phyloP scores from a whole-genome alignment of 1,140 invertebrate genomes.

The Papilio polytes region DNA sequence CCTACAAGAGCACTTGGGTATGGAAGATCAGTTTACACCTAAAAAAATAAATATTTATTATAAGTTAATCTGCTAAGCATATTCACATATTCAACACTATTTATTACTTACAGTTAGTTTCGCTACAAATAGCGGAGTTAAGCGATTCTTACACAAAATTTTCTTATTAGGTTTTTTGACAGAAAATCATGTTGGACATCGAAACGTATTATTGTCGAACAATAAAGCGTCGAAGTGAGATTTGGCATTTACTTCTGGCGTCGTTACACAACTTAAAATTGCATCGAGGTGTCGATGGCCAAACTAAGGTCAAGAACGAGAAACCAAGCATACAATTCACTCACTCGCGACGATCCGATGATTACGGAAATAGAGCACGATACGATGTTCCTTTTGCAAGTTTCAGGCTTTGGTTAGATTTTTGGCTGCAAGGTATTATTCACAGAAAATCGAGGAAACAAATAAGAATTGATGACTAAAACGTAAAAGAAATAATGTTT shows the following conservation, averaged over 20 bases:
- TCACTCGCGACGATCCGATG: constrained; percentile 52
- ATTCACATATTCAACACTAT: constrained; percentile 10
- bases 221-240: constrained; percentile 50
- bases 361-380: constrained; percentile 48
- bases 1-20: constrained; percentile 40
- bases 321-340: constrained; percentile 64
- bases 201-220: constrained; percentile 46
- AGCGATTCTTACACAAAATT: constrained; percentile 51
- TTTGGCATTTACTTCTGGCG: constrained; percentile 78
- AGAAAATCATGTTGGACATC: constrained; percentile 40
- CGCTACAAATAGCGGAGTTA: constrained; percentile 43
- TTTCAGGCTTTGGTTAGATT: constrained; percentile 24
- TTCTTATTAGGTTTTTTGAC: constrained; percentile 60
- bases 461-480: constrained; percentile 61
- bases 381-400: constrained; percentile 30
- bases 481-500: constrained; percentile 75
- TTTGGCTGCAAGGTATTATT: constrained; percentile 40
- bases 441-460: constrained; percentile 53
- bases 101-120: constrained; percentile 45
- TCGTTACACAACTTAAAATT: constrained; percentile 79
- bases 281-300: constrained; percentile 64
- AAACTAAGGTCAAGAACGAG: constrained; percentile 72
- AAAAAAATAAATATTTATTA: constrained; percentile 46
- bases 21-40: constrained; percentile 43
- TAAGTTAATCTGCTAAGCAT: constrained; percentile 38